These are phyloP conservation scores for Gonatopus flavifemur DNA, from an alignment of 1,140 invertebrate species.

Conservation along the genomic window DNA sequence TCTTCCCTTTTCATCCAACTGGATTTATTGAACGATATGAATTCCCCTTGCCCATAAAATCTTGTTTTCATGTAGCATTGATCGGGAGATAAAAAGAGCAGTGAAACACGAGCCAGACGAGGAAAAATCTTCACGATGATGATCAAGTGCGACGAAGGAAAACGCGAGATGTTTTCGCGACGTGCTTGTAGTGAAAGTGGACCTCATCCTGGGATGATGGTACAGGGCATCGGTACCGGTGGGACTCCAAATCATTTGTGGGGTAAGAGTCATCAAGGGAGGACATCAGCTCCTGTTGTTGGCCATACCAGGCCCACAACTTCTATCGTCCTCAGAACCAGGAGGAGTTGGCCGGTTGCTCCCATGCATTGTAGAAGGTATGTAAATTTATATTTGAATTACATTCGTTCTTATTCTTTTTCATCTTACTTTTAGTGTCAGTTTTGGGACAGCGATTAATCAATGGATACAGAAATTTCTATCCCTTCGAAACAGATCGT, in stretches of 20 bases:
- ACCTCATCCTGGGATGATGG: slow-evolving; percentile 61
- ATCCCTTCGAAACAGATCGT: too few relatives aligned
- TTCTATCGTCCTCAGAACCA: slow-evolving; percentile 65
- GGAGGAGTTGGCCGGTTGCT: slow-evolving; percentile 68
- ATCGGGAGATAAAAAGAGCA: too few relatives aligned
- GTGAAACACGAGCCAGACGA: too few relatives aligned
- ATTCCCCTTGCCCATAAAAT: too few relatives aligned
- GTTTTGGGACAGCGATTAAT: too few relatives aligned
- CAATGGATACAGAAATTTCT: too few relatives aligned
- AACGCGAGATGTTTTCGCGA: slow-evolving; percentile 51
- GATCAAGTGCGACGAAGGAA: slow-evolving; percentile 52
- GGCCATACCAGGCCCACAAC: slow-evolving; percentile 59
- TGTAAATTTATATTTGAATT: neutral
- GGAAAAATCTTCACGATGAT: slow-evolving; percentile 18
- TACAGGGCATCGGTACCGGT: slow-evolving; percentile 23
- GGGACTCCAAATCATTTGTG: slow-evolving; percentile 54
- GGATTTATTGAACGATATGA: too few relatives aligned
- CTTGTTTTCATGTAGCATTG: too few relatives aligned
- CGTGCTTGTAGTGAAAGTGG: slow-evolving; percentile 68
- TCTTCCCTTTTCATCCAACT: too few relatives aligned
- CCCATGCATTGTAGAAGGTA: slow-evolving; percentile 66
- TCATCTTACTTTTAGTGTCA: too few relatives aligned
- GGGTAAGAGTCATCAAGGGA: slow-evolving; percentile 61
- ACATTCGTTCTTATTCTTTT: too few relatives aligned
- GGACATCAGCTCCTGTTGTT: slow-evolving; percentile 68